Evolutionary conservation across 1,140 invertebrate genomes (phyloP), one percentile per base, ranked within the genome.

Genomic region (Drosophila kepulauana): DNA sequence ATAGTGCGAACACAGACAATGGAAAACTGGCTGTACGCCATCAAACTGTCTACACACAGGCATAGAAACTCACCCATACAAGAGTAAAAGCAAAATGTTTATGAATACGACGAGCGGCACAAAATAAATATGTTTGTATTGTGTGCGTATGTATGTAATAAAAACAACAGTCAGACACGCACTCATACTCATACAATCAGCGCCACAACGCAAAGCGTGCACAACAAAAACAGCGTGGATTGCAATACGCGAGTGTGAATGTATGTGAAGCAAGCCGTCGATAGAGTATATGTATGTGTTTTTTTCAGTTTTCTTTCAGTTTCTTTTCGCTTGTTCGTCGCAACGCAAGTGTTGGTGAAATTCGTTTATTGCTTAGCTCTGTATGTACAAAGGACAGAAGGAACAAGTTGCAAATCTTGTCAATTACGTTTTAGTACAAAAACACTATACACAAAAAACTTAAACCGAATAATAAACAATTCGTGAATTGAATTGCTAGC

Each of bases 11-110:
- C 76, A 80, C 59, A 41, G 65, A 70, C 65, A 82, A 69, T 69
- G 82, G 76, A 89, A 89, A 89, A 89, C 85, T 89, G 85, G 85
- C 85, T 89, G 65, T 81, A 65, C 80, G 85, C 85, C 85, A 89
- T 85, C 67, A 89, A 75, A 79, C 70, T 78, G 68, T 81, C 82
- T 75, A 67, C 67, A 64, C 75, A 81, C 82, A 77, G 56, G 51
- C 76, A 49, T 54, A 38, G 7, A 7, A 7, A 38, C 35, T 63
- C 62, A 87, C 82, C 16, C 64, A 79, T 51, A 72, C 79, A 45
- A 74, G 11, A 54, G 46, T 6, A 70, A 52, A 58, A 20, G 38
- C 54, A 52, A 72, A 70, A 52, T 65, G 70, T 54, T 58, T 30
- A 63, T 64, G 62, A 71, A 73, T 48, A 65, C 65, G 33, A 56